Conservation (phyloP, 2,797 vertebrate genomes). For the Pseudochirops corinnae region DNA sequence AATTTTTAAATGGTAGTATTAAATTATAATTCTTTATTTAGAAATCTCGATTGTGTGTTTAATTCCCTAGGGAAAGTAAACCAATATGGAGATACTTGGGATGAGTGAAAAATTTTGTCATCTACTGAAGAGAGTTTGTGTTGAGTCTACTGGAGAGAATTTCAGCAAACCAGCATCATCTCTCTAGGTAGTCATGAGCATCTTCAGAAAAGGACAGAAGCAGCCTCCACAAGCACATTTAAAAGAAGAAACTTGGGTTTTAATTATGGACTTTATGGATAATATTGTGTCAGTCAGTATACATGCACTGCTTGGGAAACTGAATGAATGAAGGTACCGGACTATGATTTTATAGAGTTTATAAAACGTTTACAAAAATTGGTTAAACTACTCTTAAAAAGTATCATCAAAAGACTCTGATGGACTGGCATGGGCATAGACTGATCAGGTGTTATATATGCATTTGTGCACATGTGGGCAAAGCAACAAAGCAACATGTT, state of each 20-base stretch:
- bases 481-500: slow-evolving; percentile 46
- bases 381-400: slow-evolving; percentile 13
- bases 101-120: slow-evolving; percentile 88
- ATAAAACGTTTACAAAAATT: slow-evolving; percentile 63
- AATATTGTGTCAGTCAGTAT: slow-evolving; percentile 67
- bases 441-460: slow-evolving; percentile 54
- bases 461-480: slow-evolving; percentile 53
- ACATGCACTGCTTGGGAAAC: slow-evolving; percentile 56
- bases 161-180: slow-evolving; percentile 74
- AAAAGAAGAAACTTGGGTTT: slow-evolving; percentile 70
- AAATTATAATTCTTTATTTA: slow-evolving; percentile 39
- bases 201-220: slow-evolving; percentile 71
- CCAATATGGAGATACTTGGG: slow-evolving; percentile 95
- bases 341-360: slow-evolving; percentile 54
- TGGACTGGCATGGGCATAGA: slow-evolving; percentile 58
- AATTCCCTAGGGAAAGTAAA: slow-evolving; percentile 92
- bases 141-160: slow-evolving; percentile 76
- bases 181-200: slow-evolving; percentile 53
- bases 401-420: slow-evolving; percentile 20
- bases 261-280: slow-evolving; percentile 66
- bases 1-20: slow-evolving; percentile 21
- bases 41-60: slow-evolving; percentile 74
- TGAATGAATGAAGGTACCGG: slow-evolving; percentile 49
- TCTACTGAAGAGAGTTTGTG: slow-evolving; percentile 74
- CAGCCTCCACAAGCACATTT: slow-evolving; percentile 71